These are phyloP conservation scores for Archips crataeganus DNA, from an alignment of 2,888 invertebrate genomes.

Conservation along the genomic window DNA sequence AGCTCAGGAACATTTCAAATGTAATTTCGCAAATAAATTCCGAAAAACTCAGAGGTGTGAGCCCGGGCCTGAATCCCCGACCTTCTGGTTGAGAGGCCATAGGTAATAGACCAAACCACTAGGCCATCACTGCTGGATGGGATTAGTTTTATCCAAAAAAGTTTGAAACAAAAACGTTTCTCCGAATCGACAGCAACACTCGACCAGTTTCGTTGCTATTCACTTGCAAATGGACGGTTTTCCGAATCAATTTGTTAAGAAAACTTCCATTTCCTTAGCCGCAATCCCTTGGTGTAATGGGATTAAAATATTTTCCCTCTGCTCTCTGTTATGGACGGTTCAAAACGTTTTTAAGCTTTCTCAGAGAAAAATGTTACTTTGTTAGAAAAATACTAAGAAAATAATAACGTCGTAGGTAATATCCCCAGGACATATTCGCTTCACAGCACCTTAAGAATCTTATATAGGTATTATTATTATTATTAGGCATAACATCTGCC, in stretches of 20 bases:
- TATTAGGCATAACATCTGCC: too few relatives aligned
- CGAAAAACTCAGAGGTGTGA: too few relatives aligned
- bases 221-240: slow-evolving; percentile 33
- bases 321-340: slow-evolving; percentile 10
- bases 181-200: neutral
- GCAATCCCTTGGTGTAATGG: slow-evolving; percentile 34
- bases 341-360: slow-evolving; percentile 1
- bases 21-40: too few relatives aligned
- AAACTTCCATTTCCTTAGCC: slow-evolving; percentile 43
- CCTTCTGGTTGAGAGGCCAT: too few relatives aligned
- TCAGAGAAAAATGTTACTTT: neutral
- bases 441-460: too few relatives aligned
- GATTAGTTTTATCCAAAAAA: neutral
- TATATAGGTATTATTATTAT: too few relatives aligned
- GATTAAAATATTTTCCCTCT: slow-evolving; percentile 40
- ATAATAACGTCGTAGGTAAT: too few relatives aligned
- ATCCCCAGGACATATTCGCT: too few relatives aligned
- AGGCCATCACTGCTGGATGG: too few relatives aligned
- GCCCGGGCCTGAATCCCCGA: too few relatives aligned
- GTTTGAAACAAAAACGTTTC: neutral
- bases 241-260: slow-evolving; percentile 46
- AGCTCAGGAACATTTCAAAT: too few relatives aligned
- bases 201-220: slow-evolving; percentile 13
- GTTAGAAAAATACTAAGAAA: neutral
- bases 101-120: too few relatives aligned